Conservation (phyloP, 2,888 invertebrate genomes). For the Nowickia ferox region DNA sequence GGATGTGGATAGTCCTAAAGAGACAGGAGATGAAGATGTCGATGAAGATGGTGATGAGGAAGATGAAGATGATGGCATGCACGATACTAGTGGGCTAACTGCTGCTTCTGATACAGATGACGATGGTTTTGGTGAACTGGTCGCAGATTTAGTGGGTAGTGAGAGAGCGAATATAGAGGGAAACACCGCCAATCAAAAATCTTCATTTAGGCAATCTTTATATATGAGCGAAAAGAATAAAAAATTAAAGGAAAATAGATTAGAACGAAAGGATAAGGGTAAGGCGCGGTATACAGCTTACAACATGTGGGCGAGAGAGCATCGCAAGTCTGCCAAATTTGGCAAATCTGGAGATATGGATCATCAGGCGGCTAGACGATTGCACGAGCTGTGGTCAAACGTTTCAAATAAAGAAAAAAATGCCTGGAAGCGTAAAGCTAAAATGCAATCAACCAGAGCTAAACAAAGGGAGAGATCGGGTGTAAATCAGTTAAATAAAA, state of each 20-base stretch:
- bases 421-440: conserved; percentile 92
- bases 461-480: conserved; percentile 74
- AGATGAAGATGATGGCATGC: conserved; percentile 51
- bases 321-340: conserved; percentile 85
- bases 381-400: conserved; percentile 95
- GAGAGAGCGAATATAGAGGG: conserved; percentile 74
- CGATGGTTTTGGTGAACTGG: conserved; percentile 80
- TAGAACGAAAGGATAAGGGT: conserved; percentile 91
- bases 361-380: conserved; percentile 88
- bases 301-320: conserved; percentile 95
- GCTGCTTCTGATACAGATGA: conserved; percentile 75
- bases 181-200: conserved; percentile 75
- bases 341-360: conserved; percentile 56
- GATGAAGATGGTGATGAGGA: conserved; percentile 68
- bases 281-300: conserved; percentile 93
- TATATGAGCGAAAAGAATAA: conserved; percentile 92
- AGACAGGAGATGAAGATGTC: conserved; percentile 71
- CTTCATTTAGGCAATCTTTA: conserved; percentile 83
- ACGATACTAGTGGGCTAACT: conserved; percentile 61
- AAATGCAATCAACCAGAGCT: conserved; percentile 81
- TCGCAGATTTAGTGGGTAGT: conserved; percentile 80
- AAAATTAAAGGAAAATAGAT: conserved; percentile 86
- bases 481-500: conserved; percentile 45
- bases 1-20: conserved; percentile 73
- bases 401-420: conserved; percentile 88